Percentiles rank a stretch among this genome's conserved stretches.
Evolutionary conservation across 2,113 vertebrate species (phyloP).

Genomic region (Nipponia nippon): DNA sequence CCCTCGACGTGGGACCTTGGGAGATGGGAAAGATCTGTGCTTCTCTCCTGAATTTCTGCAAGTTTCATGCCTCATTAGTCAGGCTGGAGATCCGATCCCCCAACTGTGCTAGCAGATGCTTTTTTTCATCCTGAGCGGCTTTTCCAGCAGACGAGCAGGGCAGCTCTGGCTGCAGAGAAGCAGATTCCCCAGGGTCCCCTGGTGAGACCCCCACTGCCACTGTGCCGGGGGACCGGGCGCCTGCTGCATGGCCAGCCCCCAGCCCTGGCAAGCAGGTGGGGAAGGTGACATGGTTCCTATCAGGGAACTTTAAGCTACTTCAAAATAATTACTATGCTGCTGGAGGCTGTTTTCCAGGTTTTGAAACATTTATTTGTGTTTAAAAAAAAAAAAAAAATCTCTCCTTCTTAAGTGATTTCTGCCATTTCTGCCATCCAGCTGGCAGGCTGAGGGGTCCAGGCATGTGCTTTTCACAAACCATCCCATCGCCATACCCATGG

Average conservation of each 20-base stretch:
- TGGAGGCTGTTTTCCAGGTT: not conserved
- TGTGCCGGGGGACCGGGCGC: rapidly evolving
- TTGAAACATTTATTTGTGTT: not conserved
- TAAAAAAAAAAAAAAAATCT: not conserved
- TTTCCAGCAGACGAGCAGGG: not conserved
- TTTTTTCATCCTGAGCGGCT: not conserved
- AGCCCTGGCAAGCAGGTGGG: not conserved
- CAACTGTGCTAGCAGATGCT: not conserved
- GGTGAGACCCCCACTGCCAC: not conserved
- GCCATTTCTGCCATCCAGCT: not conserved
- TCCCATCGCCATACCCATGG: rapidly evolving
- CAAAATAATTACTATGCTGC: not conserved
- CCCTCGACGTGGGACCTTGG: rapidly evolving
- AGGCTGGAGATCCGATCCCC: not conserved
- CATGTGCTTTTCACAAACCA: not conserved
- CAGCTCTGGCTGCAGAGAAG: not conserved
- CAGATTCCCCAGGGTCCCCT: not conserved
- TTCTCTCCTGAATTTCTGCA: not conserved
- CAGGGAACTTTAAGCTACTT: not conserved
- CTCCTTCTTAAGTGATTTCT: not conserved
- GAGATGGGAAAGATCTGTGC: not conserved
- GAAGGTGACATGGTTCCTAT: rapidly evolving
- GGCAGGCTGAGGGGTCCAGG: not conserved
- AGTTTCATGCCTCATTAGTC: rapidly evolving
- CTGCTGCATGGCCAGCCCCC: not conserved